phyloP scores from a whole-genome alignment of 2,888 invertebrate genomes.

The Nudaria mundana region DNA sequence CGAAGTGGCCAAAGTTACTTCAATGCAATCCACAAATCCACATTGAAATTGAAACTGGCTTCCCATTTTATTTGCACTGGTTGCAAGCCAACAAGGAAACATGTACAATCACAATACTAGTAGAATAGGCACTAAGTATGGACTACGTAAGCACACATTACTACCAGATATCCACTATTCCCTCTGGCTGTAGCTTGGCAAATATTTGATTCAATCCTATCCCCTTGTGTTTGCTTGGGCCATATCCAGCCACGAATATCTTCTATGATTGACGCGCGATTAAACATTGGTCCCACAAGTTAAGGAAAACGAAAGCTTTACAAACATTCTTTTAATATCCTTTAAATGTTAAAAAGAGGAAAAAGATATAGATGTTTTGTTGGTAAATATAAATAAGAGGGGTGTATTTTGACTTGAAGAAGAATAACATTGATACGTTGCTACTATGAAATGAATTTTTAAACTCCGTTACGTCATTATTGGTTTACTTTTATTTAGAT shows the following conservation, averaged over 20 bases:
- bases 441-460: neutral
- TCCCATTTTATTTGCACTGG: slow-evolving; percentile 6
- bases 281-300: slow-evolving; percentile 21
- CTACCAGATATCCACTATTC: slow-evolving; percentile 27
- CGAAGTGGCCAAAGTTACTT: neutral
- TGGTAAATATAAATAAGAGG: slow-evolving; percentile 9
- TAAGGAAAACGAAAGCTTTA: slow-evolving; percentile 9
- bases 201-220: slow-evolving; percentile 46
- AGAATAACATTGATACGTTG: neutral
- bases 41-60: slow-evolving; percentile 1
- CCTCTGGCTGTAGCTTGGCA: slow-evolving; percentile 28
- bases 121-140: slow-evolving; percentile 8
- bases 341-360: slow-evolving; percentile 6
- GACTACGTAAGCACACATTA: slow-evolving; percentile 16
- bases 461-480: neutral
- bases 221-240: slow-evolving; percentile 35
- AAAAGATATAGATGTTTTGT: slow-evolving; percentile 4
- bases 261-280: slow-evolving; percentile 34
- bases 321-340: slow-evolving; percentile 11
- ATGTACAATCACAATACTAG: slow-evolving; percentile 3
- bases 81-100: slow-evolving; percentile 6
- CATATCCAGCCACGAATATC: slow-evolving; percentile 36
- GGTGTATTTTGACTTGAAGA: neutral
- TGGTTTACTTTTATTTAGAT: neutral
- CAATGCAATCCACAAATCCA: neutral